Evolutionary conservation across 2,113 vertebrate genomes (phyloP).

Genomic region (Urocolius indicus): DNA sequence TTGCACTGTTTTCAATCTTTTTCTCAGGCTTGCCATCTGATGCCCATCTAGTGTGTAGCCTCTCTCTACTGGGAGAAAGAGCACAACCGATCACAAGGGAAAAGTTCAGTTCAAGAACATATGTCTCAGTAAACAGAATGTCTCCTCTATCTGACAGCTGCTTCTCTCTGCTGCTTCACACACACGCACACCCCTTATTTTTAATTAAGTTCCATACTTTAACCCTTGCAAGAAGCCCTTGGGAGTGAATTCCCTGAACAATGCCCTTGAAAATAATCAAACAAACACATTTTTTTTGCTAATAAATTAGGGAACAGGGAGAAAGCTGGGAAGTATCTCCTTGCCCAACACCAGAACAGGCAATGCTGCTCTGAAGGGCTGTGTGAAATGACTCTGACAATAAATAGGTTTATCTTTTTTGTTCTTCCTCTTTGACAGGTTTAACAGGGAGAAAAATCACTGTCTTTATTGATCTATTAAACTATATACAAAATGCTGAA

Average conservation of each 20-base stretch:
- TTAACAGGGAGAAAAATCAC: not conserved
- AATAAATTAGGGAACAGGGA: not conserved
- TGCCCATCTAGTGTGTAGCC: not conserved
- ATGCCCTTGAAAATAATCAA: not conserved
- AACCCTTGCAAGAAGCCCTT: not conserved
- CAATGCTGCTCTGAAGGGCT: not conserved
- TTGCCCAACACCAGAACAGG: not conserved
- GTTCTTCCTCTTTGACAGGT: not conserved
- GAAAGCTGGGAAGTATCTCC: not conserved
- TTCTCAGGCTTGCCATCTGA: slow-evolving; percentile 53
- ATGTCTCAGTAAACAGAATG: slow-evolving; percentile 7
- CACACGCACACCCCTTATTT: not conserved
- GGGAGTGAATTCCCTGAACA: not conserved
- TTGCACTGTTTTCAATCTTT: not conserved
- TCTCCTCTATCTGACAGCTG: slow-evolving; percentile 9
- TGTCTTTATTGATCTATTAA: not conserved
- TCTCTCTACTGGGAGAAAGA: not conserved
- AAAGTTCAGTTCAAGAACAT: slow-evolving; percentile 28
- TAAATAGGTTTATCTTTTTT: not conserved
- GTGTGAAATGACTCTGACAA: not conserved
- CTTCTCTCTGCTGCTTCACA: not conserved
- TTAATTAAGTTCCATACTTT: not conserved
- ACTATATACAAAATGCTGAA: not conserved
- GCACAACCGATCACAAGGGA: slow-evolving; percentile 23
- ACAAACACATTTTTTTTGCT: not conserved